These are phyloP conservation scores for Xyrauchen texanus DNA, from an alignment of 2,113 vertebrate genomes.

Conservation along the genomic window DNA sequence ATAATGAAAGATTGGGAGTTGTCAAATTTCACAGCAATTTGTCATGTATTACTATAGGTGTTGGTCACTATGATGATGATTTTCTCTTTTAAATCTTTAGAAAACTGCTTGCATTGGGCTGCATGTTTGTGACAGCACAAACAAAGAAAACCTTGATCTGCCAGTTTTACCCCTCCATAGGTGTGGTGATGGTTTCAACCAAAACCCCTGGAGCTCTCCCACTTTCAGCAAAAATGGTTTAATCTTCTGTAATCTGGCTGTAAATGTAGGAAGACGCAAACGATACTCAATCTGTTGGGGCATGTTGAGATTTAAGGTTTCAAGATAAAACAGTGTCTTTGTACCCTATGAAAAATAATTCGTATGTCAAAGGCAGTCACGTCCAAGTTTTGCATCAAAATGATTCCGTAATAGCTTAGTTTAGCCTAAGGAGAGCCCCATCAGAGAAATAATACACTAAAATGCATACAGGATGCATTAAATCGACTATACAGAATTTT, in stretches of 20 bases:
- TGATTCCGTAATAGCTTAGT: slow-evolving; percentile 11
- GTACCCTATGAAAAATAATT: slow-evolving; percentile 1
- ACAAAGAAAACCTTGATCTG: slow-evolving; percentile 10
- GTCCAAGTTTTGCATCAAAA: neutral
- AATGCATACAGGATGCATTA: neutral
- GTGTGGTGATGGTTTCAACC: slow-evolving; percentile 14
- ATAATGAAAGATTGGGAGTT: slow-evolving; percentile 13
- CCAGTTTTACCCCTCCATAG: slow-evolving; percentile 22
- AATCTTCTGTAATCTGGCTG: neutral
- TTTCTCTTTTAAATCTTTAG: neutral
- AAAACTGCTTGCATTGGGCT: neutral
- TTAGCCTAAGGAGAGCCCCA: neutral
- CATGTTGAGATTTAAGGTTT: slow-evolving; percentile 28
- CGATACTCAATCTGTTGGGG: slow-evolving; percentile 1
- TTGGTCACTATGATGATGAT: slow-evolving; percentile 14
- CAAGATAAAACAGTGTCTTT: neutral
- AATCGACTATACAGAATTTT: too few relatives aligned
- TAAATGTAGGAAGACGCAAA: neutral
- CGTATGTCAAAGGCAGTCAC: neutral
- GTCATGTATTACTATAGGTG: slow-evolving; percentile 1
- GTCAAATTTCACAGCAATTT: neutral
- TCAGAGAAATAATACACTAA: neutral
- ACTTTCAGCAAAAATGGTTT: neutral
- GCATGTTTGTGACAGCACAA: neutral
- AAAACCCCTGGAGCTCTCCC: neutral